Conservation (phyloP, 2,797 vertebrate species). For the Salarias fasciatus region DNA sequence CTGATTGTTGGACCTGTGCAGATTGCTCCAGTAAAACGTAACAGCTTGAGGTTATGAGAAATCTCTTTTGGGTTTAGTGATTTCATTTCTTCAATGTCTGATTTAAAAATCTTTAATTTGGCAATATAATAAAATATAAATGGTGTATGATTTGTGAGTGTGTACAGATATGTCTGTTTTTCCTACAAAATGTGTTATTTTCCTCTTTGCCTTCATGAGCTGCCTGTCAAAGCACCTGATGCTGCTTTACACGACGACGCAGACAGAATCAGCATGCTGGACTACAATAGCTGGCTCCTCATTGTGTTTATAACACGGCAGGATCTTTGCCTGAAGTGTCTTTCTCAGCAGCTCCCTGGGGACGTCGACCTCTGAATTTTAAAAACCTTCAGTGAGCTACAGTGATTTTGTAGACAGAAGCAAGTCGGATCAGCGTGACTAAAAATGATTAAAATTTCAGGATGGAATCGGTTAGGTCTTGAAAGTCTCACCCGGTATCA, state of each 20-base stretch:
- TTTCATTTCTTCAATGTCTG: conserved; percentile 4
- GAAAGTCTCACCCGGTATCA: neutral
- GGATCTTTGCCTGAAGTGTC: neutral
- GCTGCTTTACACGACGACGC: neutral
- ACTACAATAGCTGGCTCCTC: neutral
- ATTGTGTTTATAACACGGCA: neutral
- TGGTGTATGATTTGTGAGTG: neutral
- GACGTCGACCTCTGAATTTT: neutral
- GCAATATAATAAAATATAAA: too few relatives aligned
- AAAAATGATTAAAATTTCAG: conserved; percentile 9
- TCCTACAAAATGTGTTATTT: neutral
- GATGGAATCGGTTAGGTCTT: neutral
- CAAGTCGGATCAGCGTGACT: neutral
- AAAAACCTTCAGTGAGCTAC: neutral
- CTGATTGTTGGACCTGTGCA: too few relatives aligned
- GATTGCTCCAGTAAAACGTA: too few relatives aligned
- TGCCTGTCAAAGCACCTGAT: neutral
- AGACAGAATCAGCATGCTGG: neutral
- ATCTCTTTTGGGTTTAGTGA: neutral
- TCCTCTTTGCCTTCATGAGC: neutral
- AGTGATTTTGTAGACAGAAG: neutral
- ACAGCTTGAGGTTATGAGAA: neutral
- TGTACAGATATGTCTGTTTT: neutral
- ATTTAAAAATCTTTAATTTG: too few relatives aligned
- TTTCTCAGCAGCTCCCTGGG: neutral